Conservation (phyloP, 2,113 vertebrate species). For the Proterorhinus semilunaris region DNA sequence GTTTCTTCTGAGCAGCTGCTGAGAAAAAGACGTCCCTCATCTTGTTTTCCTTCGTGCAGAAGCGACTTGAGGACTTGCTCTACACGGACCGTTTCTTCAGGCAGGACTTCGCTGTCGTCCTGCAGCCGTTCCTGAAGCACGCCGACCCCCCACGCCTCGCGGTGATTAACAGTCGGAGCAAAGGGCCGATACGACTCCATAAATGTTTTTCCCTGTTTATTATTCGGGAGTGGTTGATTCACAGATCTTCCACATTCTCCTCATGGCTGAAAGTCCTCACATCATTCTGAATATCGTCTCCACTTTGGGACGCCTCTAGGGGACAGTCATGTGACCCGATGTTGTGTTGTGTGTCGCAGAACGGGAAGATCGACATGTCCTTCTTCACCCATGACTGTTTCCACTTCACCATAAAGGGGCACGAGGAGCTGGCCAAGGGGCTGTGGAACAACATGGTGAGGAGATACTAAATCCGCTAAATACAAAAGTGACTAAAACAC, state of each 20-base stretch:
- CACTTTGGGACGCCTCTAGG: slow-evolving; percentile 14
- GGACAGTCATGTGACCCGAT: too few relatives aligned
- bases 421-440: slow-evolving; percentile 80
- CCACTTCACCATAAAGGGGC: slow-evolving; percentile 82
- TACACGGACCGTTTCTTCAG: slow-evolving; percentile 73
- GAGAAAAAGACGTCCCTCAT: too few relatives aligned
- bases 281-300: too few relatives aligned
- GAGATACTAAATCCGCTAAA: background rate
- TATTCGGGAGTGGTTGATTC: too few relatives aligned
- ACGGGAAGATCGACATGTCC: slow-evolving; percentile 77
- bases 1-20: too few relatives aligned
- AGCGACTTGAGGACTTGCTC: slow-evolving; percentile 72
- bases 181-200: too few relatives aligned
- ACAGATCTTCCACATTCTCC: too few relatives aligned
- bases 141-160: slow-evolving; percentile 73
- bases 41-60: slow-evolving; percentile 52
- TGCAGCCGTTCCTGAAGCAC: slow-evolving; percentile 78
- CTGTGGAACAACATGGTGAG: slow-evolving; percentile 86
- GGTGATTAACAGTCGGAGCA: slow-evolving; percentile 40
- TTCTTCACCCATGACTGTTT: slow-evolving; percentile 83
- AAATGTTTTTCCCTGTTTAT: too few relatives aligned
- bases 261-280: too few relatives aligned
- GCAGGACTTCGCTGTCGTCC: slow-evolving; percentile 77
- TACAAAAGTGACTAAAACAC: background rate
- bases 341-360: slow-evolving; percentile 63